Evolutionary conservation across 1,140 invertebrate species (phyloP), one percentile per base, ranked within the genome.

Genomic region (Caenorhabditis elegans): DNA sequence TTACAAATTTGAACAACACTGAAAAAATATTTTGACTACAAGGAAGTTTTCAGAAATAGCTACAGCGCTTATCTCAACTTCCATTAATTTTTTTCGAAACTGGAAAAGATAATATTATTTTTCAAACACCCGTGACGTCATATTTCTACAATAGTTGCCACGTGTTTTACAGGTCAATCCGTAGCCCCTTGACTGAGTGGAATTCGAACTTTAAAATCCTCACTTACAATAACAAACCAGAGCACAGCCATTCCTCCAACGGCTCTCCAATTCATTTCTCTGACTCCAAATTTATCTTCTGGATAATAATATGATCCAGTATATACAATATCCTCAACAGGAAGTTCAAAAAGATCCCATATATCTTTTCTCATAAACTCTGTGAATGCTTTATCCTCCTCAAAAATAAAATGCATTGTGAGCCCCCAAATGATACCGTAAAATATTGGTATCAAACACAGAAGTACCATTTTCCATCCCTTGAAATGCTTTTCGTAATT

Each of bases 351-450:
- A 4, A 60, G n/a, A 60, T 60, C 53, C 53, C 53, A 60, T 0
- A 60, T 60, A 22, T 60, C 53, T 60, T 34, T 60, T 60, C 53
- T 60, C 15, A 60, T 60, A 28, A 60, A 60, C n/a, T 60, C 53
- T 13, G 53, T 60, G 28, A 60, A 60, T 17, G 26, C 53, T 17
- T 31, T 31, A 17, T 60, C 53, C n/a, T 60, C 53, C n/a, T 60
- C 53, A 2, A 60, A 60, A 17, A 60, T 34, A 34, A 60, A 60
- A 34, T 60, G 53, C 53, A 60, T 60, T 31, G 53, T 60, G 4
- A 60, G 19, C 8, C 53, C 53, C 53, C 53, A 60, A 60, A 60
- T 60, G 13, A 60, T 34, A 3, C 53, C 53, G 53, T 60, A 60
- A 28, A 60, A 60, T 24, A 60, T 60, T 31, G 53, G 53, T 31